phyloP scores from a whole-genome alignment of 1,140 invertebrate genomes.

The Steinernema feltiae region DNA sequence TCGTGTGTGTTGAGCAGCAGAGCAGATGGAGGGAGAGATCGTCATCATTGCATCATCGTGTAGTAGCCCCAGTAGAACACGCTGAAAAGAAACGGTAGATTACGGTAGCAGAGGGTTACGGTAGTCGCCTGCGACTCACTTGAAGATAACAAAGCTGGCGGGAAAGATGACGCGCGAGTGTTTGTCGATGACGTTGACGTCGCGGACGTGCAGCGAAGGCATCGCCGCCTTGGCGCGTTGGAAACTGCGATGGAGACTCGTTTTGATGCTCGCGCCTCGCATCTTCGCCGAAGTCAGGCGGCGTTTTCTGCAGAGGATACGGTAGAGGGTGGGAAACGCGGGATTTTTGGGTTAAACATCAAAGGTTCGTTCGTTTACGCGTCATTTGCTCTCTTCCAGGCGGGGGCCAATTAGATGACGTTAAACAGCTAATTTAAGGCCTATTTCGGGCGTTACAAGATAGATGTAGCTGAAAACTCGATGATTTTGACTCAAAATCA shows the following conservation, averaged over 20 bases:
- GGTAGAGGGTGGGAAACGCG: background rate
- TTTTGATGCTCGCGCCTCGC: conserved; percentile 1
- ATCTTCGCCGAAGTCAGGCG: background rate
- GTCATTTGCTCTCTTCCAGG: no score
- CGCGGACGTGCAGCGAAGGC: conserved; percentile 63
- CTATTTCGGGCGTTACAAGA: no score
- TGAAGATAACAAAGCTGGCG: conserved; percentile 36
- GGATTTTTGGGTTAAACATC: background rate
- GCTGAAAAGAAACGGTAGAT: conserved; percentile 19
- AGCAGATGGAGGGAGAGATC: no score
- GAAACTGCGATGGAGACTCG: conserved; percentile 31
- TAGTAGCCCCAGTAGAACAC: conserved; percentile 43
- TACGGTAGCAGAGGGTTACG: no score
- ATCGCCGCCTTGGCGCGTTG: conserved; percentile 16
- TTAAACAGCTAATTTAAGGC: no score
- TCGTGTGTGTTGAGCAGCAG: background rate
- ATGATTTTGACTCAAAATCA: no score
- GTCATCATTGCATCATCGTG: conserved; percentile 24
- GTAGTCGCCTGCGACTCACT: conserved; percentile 15
- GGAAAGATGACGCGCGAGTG: conserved; percentile 66
- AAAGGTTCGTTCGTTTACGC: background rate
- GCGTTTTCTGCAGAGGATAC: background rate
- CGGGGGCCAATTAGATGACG: no score
- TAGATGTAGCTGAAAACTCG: no score
- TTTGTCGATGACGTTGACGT: conserved; percentile 94